phyloP scores from a whole-genome alignment of 2,888 invertebrate genomes.

The Drosophila lacicola region DNA sequence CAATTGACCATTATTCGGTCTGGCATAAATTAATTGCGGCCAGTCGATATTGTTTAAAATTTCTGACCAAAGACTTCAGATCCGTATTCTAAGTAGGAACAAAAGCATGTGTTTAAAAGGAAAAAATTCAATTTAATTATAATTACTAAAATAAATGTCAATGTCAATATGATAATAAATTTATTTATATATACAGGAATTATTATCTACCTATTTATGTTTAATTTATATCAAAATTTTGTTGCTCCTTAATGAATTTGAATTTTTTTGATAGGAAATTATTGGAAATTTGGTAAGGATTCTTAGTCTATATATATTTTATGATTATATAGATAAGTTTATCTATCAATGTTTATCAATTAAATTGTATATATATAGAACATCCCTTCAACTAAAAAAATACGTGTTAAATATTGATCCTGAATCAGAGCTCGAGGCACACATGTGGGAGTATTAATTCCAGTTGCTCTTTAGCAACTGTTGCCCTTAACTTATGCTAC shows the following conservation, averaged over 20 bases:
- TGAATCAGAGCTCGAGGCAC: not conserved
- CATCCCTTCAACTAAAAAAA: not conserved
- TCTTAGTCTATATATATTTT: no score
- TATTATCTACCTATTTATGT: not conserved
- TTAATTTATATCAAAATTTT: not conserved
- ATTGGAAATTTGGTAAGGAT: no score
- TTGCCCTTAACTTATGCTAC: slow-evolving; percentile 24
- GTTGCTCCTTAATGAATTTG: no score
- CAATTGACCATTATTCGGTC: slow-evolving; percentile 1
- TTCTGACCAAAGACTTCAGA: no score
- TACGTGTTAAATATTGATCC: not conserved
- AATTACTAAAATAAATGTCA: not conserved
- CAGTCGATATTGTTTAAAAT: slow-evolving; percentile 10
- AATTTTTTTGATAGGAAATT: no score
- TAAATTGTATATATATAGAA: not conserved
- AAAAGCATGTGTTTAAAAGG: not conserved
- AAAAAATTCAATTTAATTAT: not conserved
- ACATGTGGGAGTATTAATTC: not conserved
- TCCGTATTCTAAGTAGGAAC: no score
- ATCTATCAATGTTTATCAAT: no score
- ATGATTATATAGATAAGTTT: no score
- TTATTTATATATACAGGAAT: no score
- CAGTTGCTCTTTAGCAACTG: slow-evolving; percentile 19
- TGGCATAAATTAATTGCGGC: slow-evolving; percentile 36
- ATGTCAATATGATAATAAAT: not conserved